Evolutionary conservation across 2,888 invertebrate genomes (phyloP), one percentile per base, ranked within the genome.

Genomic region (Philereme vetulata): DNA sequence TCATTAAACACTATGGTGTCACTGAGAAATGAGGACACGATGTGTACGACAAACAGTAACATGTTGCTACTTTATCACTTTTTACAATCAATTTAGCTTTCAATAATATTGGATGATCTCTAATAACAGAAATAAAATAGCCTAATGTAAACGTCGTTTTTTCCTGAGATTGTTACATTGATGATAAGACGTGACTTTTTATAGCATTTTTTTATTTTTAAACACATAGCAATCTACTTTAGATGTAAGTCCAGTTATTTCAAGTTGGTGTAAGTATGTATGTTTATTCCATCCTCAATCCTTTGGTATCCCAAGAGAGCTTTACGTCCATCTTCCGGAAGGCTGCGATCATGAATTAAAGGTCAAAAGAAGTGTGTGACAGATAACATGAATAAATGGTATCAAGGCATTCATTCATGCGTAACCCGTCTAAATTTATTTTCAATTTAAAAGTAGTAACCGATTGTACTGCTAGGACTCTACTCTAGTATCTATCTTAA

Each of bases 1-100:
- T 56, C 56, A 60, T 46, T 33, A 47, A 63, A 52, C 53, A 47
- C 8, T 64, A 56, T 40, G 40, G 42, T 57, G 53, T 36, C 56
- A 62, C 40, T 42, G 54, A 10, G 44, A 54, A 58, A 48, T 48
- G 44, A 62, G 53, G 44, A 33, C 55, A 54, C 38, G 43, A 38
- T 21, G 56, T n/a, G 32, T 38, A 11, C 38, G 8, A 33, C 42
- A 44, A 56, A 61, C 33, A 33, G 45, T n/a, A 52, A 38, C 11
- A 40, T n/a, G 10, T 45, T 36, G 21, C 46, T 9, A 46, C 4
- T 7, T 10, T 38, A 36, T 45, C 9, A 45, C 33, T 42, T 11
- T 10, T 33, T 32, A 45, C 35, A 47, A 51, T 47, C 21, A 40
- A 42, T 51, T 32, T 21, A 45, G 45, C 32, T 45, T 45, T 32